Percentiles rank a stretch among this genome's conserved stretches.
Evolutionary conservation across 2,797 vertebrate genomes (phyloP).

Genomic region (Anguilla anguilla): DNA sequence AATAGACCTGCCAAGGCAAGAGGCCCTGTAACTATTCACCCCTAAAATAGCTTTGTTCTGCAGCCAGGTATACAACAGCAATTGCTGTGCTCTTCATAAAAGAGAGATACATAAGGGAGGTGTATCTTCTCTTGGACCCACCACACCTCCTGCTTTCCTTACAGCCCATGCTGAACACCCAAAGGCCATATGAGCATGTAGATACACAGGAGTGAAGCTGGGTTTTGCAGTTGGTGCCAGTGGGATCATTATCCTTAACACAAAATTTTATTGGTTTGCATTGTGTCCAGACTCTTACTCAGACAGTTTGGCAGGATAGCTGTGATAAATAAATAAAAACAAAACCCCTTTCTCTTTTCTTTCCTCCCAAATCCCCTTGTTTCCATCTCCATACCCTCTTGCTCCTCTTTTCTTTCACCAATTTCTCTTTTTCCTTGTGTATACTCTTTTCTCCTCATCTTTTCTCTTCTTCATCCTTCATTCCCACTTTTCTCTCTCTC

Average conservation of each 20-base stretch:
- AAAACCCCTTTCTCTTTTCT: neutral
- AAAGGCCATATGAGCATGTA: neutral
- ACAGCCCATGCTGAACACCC: neutral
- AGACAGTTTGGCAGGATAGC: neutral
- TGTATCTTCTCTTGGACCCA: neutral
- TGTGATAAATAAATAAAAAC: neutral
- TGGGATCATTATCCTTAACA: neutral
- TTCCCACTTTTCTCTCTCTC: neutral
- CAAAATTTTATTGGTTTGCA: neutral
- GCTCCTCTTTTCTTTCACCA: neutral
- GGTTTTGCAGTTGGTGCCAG: neutral
- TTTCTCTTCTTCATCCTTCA: neutral
- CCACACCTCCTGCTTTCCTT: neutral
- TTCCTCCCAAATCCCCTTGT: neutral
- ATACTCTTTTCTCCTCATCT: neutral
- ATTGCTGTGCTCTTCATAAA: neutral
- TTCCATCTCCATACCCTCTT: neutral
- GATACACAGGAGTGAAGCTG: neutral
- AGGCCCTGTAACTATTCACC: constrained; percentile 3
- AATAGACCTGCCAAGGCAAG: constrained; percentile 44
- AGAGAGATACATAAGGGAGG: neutral
- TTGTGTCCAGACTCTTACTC: neutral
- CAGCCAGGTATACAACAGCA: neutral
- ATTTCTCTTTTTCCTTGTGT: neutral
- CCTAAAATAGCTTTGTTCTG: neutral